A percentile compares a stretch with the other conserved stretches of the same genome.
These are phyloP conservation scores for Trichacis sp. DNA, from an alignment of 2,888 invertebrate genomes.

Conservation along the genomic window DNA sequence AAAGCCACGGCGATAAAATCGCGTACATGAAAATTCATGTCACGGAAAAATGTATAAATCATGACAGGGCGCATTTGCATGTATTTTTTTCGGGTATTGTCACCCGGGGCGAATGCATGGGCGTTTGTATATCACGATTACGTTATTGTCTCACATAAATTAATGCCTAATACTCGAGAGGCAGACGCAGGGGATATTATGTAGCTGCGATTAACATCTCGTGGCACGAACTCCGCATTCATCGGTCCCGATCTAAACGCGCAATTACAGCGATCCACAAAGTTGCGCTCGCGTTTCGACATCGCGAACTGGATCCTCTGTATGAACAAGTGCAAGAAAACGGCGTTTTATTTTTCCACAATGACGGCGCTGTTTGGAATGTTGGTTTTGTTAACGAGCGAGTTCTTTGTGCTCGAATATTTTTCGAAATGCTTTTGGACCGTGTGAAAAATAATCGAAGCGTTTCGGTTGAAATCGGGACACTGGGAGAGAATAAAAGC, in stretches of 20 bases:
- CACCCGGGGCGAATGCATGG: constrained; percentile 33
- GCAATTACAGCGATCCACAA: constrained; percentile 34
- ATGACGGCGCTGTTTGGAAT: too few species aligned
- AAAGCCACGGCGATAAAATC: too few species aligned
- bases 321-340: constrained; percentile 2
- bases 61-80: neutral
- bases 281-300: constrained; percentile 6
- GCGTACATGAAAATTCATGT: neutral
- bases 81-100: constrained; percentile 23
- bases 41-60: neutral
- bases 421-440: too few species aligned
- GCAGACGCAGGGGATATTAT: constrained; percentile 36
- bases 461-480: too few species aligned
- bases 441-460: too few species aligned
- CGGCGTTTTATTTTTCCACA: too few species aligned
- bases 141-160: constrained; percentile 39
- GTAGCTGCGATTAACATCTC: constrained; percentile 38
- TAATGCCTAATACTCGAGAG: constrained; percentile 34
- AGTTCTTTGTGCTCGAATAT: too few species aligned
- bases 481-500: too few species aligned
- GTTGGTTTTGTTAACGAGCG: too few species aligned
- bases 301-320: neutral
- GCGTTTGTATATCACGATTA: constrained; percentile 39
- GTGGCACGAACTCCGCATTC: constrained; percentile 39
- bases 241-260: constrained; percentile 14